phyloP scores from a whole-genome alignment of 2,113 vertebrate species.

The Apodemus sylvaticus region DNA sequence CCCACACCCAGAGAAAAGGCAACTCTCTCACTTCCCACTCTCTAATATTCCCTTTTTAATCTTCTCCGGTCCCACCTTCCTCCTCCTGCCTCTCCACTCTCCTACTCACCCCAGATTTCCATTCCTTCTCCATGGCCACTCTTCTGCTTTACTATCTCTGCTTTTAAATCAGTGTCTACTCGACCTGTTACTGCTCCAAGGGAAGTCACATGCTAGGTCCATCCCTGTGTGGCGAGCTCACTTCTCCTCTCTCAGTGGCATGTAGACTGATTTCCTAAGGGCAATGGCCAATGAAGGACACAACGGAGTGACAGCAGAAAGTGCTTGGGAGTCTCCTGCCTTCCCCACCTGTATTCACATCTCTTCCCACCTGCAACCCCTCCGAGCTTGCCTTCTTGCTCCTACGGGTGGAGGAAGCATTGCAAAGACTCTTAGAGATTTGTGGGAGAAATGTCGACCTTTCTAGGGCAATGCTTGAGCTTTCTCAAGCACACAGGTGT shows the following conservation, averaged over 20 bases:
- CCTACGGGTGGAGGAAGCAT: background rate
- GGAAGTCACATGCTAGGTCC: background rate
- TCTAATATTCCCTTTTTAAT: conserved; percentile 17
- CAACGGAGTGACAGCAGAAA: background rate
- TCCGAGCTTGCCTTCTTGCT: background rate
- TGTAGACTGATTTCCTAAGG: background rate
- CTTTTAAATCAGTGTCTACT: background rate
- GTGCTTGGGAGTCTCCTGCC: background rate
- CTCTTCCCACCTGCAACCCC: background rate
- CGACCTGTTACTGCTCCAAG: background rate
- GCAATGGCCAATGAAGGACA: background rate
- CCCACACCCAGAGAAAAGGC: conserved; percentile 25
- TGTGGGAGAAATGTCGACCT: background rate
- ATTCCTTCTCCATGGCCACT: background rate
- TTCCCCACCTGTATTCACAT: no score
- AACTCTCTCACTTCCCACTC: background rate
- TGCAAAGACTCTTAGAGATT: background rate
- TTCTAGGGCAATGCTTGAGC: background rate
- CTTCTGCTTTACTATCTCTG: background rate
- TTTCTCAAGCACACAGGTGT: background rate
- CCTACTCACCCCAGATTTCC: background rate
- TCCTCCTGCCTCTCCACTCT: background rate
- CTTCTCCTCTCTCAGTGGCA: background rate
- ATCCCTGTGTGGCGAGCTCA: background rate
- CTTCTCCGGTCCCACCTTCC: background rate